Evolutionary conservation across 2,888 invertebrate species (phyloP), one percentile per base, ranked within the genome.

Genomic region (Nemotelus pantherinus): DNA sequence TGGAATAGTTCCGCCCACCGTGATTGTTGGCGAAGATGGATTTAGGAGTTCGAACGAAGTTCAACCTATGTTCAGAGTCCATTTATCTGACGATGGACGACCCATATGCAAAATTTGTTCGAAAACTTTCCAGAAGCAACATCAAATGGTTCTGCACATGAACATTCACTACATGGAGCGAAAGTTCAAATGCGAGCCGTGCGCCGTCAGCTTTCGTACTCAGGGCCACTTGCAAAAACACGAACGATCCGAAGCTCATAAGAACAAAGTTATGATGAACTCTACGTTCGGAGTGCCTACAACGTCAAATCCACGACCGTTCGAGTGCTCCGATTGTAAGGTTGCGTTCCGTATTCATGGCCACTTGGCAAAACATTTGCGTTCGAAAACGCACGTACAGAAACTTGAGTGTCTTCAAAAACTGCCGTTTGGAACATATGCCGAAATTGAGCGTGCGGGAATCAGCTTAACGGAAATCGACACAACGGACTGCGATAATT

Each of bases 321-420:
- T 98, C 86, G 95, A 97, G 84, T 99, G 99, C 88, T 93, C 92
- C 41, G 97, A 98, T 85, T 99, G 99, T 86, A 95, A 95, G 85
- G 95, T 97, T 82, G 98, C 97, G 6, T 99, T 99, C 86, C 91
- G 96, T 82, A 98, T 98, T 84, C 98, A 97, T 84, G 99, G 98
- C 0, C 98, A 98, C 87, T 89, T 99, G 83, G 97, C 98, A 0
- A 98, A 98, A 87, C 99, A 99, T 89, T 89, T 99, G 79, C 92
- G 98, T 77, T 97, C 97, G 80, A 97, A 97, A 89, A 95, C 95
- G 91, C 98, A 98, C 85, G 96, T 98, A 60, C 95, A 95, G 92
- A 93, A 95, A 83, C 89, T 98, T 80, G 98, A 98, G 87, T 95
- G 95, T 85, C 88, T 96, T 80, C 96, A 96, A 77, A 97, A 97